These are phyloP conservation scores for Rotaria socialis DNA, from an alignment of 2,888 invertebrate species.

Conservation along the genomic window DNA sequence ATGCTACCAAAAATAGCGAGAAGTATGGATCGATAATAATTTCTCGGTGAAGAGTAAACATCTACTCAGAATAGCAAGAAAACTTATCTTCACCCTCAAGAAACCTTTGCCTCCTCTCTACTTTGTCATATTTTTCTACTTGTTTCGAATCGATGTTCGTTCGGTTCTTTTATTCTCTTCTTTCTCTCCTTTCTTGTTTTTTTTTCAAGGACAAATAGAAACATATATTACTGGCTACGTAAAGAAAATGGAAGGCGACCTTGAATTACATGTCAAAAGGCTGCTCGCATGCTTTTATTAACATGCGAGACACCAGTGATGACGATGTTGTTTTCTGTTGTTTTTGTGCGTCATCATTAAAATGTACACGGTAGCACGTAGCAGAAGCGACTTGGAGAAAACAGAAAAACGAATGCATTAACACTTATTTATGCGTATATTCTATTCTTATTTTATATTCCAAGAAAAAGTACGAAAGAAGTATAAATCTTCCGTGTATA, in stretches of 20 bases:
- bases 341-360: background rate
- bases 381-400: background rate
- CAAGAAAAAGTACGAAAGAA: background rate
- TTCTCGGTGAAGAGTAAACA: too few species aligned
- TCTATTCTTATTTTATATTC: background rate
- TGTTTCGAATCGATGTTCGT: background rate
- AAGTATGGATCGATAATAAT: too few species aligned
- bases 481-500: background rate
- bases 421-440: background rate
- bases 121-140: background rate
- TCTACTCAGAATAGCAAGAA: background rate
- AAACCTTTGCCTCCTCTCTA: background rate
- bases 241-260: background rate
- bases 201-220: background rate
- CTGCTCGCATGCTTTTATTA: background rate
- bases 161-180: background rate
- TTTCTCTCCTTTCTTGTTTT: background rate
- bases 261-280: constrained; percentile 21
- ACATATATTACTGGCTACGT: background rate
- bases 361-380: background rate
- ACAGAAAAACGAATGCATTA: background rate
- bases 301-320: background rate
- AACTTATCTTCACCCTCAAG: background rate
- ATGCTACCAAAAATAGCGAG: too few species aligned
- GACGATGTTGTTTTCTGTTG: background rate